A percentile compares a stretch with the other conserved stretches of the same genome.
These are phyloP conservation scores for Watsonalla binaria DNA, from an alignment of 2,888 invertebrate genomes.

Conservation along the genomic window DNA sequence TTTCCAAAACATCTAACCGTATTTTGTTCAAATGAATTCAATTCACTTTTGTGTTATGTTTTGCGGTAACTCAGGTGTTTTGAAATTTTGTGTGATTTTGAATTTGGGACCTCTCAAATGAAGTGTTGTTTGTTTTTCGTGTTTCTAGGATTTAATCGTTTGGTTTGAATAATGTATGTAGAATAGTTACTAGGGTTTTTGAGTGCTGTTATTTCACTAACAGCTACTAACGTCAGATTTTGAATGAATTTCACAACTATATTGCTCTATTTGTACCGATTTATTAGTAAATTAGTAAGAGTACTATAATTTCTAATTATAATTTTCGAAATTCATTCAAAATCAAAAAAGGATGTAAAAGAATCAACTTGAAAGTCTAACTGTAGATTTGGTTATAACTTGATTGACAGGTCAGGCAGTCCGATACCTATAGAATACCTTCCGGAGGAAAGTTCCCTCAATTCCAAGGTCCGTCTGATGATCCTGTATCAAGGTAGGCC, in stretches of 20 bases:
- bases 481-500: slow-evolving; percentile 94
- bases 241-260: slow-evolving; percentile 47
- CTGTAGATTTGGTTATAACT: slow-evolving; percentile 66
- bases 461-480: slow-evolving; percentile 90
- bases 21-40: slow-evolving; percentile 21
- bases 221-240: slow-evolving; percentile 75
- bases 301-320: background rate
- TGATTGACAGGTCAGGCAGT: slow-evolving; percentile 88
- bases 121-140: slow-evolving; percentile 22
- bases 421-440: slow-evolving; percentile 95
- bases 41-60: slow-evolving; percentile 29
- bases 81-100: slow-evolving; percentile 25
- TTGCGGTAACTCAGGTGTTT: slow-evolving; percentile 27
- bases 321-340: slow-evolving; percentile 53
- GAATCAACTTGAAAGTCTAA: slow-evolving; percentile 52
- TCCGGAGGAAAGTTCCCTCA: slow-evolving; percentile 93
- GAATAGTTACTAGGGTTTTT: slow-evolving; percentile 31
- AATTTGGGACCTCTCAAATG: slow-evolving; percentile 17
- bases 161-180: slow-evolving; percentile 18
- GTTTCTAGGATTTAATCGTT: slow-evolving; percentile 13
- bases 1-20: slow-evolving; percentile 28
- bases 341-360: slow-evolving; percentile 36
- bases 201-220: slow-evolving; percentile 76
- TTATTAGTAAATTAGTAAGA: no score
- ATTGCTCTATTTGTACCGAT: no score